Base-by-base conservation (phyloP, 1,140 invertebrate species). In the Metopolophium dirhodum region DNA sequence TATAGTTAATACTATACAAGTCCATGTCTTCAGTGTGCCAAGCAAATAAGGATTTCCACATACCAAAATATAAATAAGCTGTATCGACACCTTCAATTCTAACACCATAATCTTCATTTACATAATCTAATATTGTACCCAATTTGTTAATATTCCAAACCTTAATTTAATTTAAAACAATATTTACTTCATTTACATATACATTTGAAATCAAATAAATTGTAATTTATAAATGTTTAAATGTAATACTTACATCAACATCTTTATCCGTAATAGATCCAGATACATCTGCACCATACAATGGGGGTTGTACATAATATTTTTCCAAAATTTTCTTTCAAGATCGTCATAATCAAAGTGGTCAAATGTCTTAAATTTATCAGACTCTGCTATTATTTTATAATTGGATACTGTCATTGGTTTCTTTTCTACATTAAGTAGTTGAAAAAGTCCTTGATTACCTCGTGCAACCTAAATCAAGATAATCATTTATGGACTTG, bases 1-100 rank as follows among this genome's bases (percentile, higher is more conserved):
- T 95, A 96, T 99, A 99, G 95, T 99, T 99, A 92, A 96, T 41
- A 41, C 41, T 41, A 41, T 41, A 41, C 41, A 41, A 41, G 41
- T 99, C 99, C 99, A 99, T 99, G 94, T 99, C 99, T 95, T 99
- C 99, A 0, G 99, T 99, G 94, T 99, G 99, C 99, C 99, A 99
- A 99, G 41, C 41, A 41, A 41, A 41, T 2, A 41, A 41, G 41
- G 41, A 41, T 4, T 41, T 41, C 41, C 41, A 41, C 41, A 41
- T 41, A 26, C 99, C 99, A 96, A 99, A 99, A 95, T 99, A 99
- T 2, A 99, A 95, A 95, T 99, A 99, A 0, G 99, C 98, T 0
- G 99, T 99, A 95, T 99, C 99, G 0, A 99, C 99, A 41, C 41
- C 41, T 41, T 99, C 98, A 88, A 99, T 99, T 94, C 98, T 97